Base-by-base conservation (phyloP, 2,888 invertebrate genomes). In the Drosophila nigricruria region DNA sequence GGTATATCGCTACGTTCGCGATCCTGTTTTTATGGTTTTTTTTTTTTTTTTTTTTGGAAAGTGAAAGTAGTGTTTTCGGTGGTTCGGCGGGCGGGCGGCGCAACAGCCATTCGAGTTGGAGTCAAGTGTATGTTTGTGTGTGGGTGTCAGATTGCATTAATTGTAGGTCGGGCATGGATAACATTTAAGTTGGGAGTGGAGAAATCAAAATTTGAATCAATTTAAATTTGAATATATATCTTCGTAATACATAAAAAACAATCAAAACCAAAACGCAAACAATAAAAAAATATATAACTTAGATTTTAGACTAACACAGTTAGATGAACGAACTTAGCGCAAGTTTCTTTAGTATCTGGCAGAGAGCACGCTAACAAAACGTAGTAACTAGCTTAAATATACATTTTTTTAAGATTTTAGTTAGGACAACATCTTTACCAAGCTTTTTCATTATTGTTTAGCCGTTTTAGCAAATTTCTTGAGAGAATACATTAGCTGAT, bases 1-100 rank as follows among this genome's bases (percentile, higher is more conserved):
- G 87, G 90, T 76, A 93, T 93, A 66, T 91, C 91, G 32, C 91
- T 90, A 62, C 93, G 91, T 71, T 93, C 93, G 20, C 93, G 92
- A 91, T 93, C 93, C 93, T 89, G 49, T 54, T 42, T 25, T 47
- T 16, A 43, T 10, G 27, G 16, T 45, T 25, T 23, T 25, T 8
- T 43, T 43, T 25, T 23, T 25, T 8, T 43, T 43, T 45, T n/a
- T 27, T n/a, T 30, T 10, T 18, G n/a, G 49, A 27, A 25, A 47
- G 47, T 30, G 16, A 49, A 56, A 45, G 42, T 45, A 40, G 30
- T 50, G n/a, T 63, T 67, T 63, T 50, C 25, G 45, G 59, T 56
- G 58, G 52, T 67, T 57, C 49, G 25, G 20, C 16, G 34, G 52
- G 20, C 16, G 34, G 52, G 63, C 57, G 49, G 40, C 43, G 67